Evolutionary conservation across 1,140 invertebrate genomes (phyloP), one percentile per base, ranked within the genome.

Genomic region (Gonioctena quinquepunctata): DNA sequence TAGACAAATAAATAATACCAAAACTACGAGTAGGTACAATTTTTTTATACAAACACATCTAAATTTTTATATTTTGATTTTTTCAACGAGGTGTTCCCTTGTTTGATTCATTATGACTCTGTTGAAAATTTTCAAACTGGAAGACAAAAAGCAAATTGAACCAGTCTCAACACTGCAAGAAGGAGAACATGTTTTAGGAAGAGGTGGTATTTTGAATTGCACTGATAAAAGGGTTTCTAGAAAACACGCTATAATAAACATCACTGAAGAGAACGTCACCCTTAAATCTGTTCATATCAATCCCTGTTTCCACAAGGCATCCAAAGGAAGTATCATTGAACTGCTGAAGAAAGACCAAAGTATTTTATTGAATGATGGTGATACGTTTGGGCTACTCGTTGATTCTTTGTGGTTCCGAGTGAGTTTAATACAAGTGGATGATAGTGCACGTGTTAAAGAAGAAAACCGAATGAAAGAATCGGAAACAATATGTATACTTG

Each of bases 281-380:
- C 52, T 77, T n/a, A 75, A 67, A 52, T 75, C 71, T n/a, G 66
- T 64, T 7, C 77, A 78, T 33, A 56, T 70, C 60, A 78, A 78
- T 66, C 77, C 77, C 19, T 77, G 69, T 67, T 78, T 73, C 68
- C 72, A 68, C 33, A 69, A 68, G 65, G 28, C 66, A 13, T 66
- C 66, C 33, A 62, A 48, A 19, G 72, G 71, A 56, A 75, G 64
- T 65, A 72, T 59, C 18, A 16, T 78, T 13, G 54, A 56, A 19
- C 66, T 77, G 13, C 61, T 78, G 22, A 67, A 56, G 8, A 66
- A 68, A 28, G 62, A 72, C 54, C 16, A 52, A 11, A 54, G 65
- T 8, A 19, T 75, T 16, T 33, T 69, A 27, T 25, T 78, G 23
- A 72, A 70, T 16, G 68, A 76, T 76, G 73, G 70, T 11, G 75